A percentile compares a stretch with the other conserved stretches of the same genome.
phyloP scores from a whole-genome alignment of 2,113 vertebrate species.

The Zosterops borbonicus region DNA sequence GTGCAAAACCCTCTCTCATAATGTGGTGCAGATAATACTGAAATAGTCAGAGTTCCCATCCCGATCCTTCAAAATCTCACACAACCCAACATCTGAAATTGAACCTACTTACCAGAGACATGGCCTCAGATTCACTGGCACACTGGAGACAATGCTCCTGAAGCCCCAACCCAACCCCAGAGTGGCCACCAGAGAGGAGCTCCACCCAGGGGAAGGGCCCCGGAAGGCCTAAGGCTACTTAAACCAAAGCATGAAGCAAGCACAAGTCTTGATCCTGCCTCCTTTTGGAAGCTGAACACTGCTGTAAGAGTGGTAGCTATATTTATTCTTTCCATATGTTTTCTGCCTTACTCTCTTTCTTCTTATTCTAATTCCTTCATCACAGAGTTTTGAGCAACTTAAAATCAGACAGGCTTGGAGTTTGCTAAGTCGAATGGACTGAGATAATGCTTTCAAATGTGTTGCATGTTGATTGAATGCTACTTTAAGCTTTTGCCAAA shows the following conservation, averaged over 20 bases:
- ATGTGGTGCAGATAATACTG: not conserved
- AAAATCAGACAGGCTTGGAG: fast-evolving
- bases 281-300: fast-evolving
- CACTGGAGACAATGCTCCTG: not conserved
- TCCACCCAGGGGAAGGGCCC: no score
- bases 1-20: not conserved
- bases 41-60: not conserved
- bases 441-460: not conserved
- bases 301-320: not conserved
- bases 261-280: not conserved
- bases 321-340: not conserved
- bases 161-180: not conserved
- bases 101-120: not conserved
- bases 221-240: not conserved
- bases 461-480: not conserved
- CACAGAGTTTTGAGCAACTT: not conserved
- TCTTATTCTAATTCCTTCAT: not conserved
- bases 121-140: not conserved
- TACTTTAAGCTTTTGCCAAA: not conserved
- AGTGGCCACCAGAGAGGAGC: not conserved
- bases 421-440: not conserved
- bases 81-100: not conserved
- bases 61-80: not conserved
- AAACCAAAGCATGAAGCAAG: not conserved
- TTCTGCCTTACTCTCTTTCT: not conserved